phyloP scores from a whole-genome alignment of 2,797 vertebrate species.

The Columba guinea region DNA sequence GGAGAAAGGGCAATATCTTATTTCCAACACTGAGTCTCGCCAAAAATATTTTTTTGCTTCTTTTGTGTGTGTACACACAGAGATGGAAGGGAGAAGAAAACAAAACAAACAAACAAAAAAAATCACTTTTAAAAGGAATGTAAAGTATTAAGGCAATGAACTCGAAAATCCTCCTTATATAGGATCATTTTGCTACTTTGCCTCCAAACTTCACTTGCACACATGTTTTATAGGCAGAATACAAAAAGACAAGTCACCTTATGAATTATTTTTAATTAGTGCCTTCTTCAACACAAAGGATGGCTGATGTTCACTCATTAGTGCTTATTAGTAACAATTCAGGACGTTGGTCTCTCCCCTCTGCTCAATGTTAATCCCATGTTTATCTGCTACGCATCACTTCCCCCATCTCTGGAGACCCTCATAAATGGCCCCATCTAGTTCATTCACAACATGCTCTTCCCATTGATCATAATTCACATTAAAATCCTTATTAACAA shows the following conservation, averaged over 20 bases:
- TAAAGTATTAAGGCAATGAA: not conserved
- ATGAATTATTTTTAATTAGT: conserved; percentile 4
- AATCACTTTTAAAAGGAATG: not conserved
- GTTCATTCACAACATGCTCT: not conserved
- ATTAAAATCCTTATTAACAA: not conserved
- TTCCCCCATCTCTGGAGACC: not conserved
- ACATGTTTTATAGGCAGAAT: not conserved
- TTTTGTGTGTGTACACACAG: not conserved
- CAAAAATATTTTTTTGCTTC: not conserved
- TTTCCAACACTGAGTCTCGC: not conserved
- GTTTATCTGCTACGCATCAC: not conserved
- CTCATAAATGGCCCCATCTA: not conserved
- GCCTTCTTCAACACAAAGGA: conserved; percentile 23
- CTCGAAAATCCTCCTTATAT: not conserved
- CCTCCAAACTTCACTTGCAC: not conserved
- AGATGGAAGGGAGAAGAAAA: not conserved
- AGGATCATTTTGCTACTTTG: not conserved
- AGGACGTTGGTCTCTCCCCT: not conserved
- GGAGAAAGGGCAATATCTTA: not conserved
- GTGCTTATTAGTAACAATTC: conserved; percentile 15
- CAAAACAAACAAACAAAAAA: not conserved
- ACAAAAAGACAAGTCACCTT: not conserved
- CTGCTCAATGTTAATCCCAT: not conserved
- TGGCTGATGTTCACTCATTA: not conserved
- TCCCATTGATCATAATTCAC: not conserved